Conservation (phyloP, 2,797 vertebrate genomes). For the Phoebastria nigripes region DNA sequence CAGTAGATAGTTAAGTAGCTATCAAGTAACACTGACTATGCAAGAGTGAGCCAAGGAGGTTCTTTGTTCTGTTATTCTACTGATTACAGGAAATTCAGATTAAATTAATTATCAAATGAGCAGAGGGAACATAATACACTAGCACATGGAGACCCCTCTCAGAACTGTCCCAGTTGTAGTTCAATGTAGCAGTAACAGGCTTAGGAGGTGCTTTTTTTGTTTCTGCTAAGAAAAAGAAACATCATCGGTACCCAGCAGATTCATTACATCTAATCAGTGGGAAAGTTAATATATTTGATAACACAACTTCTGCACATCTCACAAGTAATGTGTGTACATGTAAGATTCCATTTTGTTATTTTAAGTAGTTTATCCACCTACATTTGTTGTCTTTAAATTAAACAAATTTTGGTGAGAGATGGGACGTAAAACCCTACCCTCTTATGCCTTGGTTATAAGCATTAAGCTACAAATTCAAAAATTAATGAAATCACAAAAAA, state of each 20-base stretch:
- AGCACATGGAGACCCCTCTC: neutral
- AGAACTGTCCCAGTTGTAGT: neutral
- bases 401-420: neutral
- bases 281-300: neutral
- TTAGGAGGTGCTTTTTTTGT: neutral
- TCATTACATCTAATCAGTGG: neutral
- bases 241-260: neutral
- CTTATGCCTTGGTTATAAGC: neutral
- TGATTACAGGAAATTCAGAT: neutral
- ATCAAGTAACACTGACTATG: neutral
- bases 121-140: neutral
- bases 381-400: neutral
- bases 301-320: neutral
- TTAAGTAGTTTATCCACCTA: neutral
- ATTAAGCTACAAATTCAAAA: neutral
- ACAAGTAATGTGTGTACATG: fast-evolving
- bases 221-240: neutral
- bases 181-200: neutral
- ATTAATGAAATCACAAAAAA: neutral
- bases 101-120: neutral
- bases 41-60: neutral
- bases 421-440: neutral
- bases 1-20: neutral
- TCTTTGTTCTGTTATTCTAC: neutral
- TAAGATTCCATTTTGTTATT: neutral